phyloP scores from a whole-genome alignment of 2,113 vertebrate species.

The Anoura caudifer region DNA sequence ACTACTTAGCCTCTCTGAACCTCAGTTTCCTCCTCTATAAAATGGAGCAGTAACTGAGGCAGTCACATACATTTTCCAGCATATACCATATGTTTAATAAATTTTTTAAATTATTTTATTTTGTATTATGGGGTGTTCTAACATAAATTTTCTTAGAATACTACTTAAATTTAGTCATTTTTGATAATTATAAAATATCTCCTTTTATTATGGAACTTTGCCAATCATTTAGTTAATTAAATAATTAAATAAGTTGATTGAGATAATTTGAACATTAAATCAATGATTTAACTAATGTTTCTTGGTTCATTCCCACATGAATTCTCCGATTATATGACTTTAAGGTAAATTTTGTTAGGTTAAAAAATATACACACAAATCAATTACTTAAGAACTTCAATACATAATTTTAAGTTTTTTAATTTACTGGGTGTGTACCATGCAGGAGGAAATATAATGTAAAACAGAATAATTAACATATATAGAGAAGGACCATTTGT shows the following conservation, averaged over 20 bases:
- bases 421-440: constrained; percentile 65
- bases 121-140: neutral
- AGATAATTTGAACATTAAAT: neutral
- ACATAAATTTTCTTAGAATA: neutral
- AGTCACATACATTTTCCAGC: neutral
- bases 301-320: neutral
- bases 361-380: neutral
- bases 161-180: neutral
- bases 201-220: neutral
- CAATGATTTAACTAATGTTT: neutral
- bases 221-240: neutral
- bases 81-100: neutral
- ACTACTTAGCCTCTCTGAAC: neutral
- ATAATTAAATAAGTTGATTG: neutral
- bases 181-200: neutral
- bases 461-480: constrained; percentile 61
- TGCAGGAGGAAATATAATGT: constrained; percentile 58
- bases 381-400: constrained; percentile 49
- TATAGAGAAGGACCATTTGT: constrained; percentile 58
- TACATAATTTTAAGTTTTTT: constrained; percentile 39
- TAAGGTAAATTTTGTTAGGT: neutral
- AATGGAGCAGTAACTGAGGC: neutral
- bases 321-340: neutral
- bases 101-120: neutral
- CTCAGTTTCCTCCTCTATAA: neutral